Percentiles rank a stretch among this genome's conserved stretches.
These are phyloP conservation scores for Lanius ludovicianus DNA, from an alignment of 2,113 vertebrate genomes.

Conservation along the genomic window DNA sequence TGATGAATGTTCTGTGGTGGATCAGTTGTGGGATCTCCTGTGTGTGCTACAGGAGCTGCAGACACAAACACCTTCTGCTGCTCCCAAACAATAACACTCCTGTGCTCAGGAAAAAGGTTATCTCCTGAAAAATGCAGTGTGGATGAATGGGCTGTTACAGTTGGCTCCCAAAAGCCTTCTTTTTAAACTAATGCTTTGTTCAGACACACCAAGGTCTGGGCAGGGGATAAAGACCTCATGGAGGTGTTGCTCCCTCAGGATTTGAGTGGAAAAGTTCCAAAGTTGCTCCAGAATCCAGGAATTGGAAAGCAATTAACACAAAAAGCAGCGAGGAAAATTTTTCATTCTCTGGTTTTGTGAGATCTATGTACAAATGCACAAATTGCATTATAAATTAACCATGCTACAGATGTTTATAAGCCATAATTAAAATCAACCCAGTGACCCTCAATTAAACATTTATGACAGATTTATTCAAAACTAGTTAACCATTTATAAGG, in stretches of 20 bases:
- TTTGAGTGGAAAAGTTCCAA: not conserved
- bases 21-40: not conserved
- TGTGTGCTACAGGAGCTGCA: not conserved
- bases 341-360: not conserved
- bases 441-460: slow-evolving; percentile 8
- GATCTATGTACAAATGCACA: not conserved
- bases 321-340: not conserved
- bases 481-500: not conserved
- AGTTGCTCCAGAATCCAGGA: not conserved
- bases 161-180: not conserved
- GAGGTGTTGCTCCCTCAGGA: not conserved
- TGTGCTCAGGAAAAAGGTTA: not conserved
- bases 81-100: not conserved
- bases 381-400: slow-evolving; percentile 22
- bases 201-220: not conserved
- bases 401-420: not conserved
- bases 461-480: not conserved
- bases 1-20: not conserved
- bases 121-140: not conserved
- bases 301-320: not conserved
- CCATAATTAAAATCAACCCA: slow-evolving; percentile 31
- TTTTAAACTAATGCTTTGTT: not conserved
- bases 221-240: not conserved
- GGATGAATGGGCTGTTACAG: not conserved
- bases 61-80: not conserved